Percentiles rank a stretch among this genome's conserved stretches.
phyloP scores from a whole-genome alignment of 2,797 vertebrate species.

The Bovichtus diacanthus region DNA sequence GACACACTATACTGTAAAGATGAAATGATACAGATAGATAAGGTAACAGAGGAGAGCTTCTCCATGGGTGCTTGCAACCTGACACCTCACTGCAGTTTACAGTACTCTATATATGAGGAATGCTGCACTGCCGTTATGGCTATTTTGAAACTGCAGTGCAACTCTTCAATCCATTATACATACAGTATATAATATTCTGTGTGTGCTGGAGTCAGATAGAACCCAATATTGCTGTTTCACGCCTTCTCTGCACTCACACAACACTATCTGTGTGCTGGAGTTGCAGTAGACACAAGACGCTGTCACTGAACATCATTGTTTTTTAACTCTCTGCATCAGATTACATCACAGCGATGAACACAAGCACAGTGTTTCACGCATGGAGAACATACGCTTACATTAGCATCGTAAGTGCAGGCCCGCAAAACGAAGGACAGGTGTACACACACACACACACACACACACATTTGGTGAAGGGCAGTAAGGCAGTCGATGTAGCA shows the following conservation, averaged over 20 bases:
- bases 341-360: constrained; percentile 36
- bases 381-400: constrained; percentile 29
- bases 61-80: constrained; percentile 44
- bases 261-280: neutral
- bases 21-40: constrained; percentile 18
- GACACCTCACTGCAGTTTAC: constrained; percentile 66
- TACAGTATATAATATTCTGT: neutral
- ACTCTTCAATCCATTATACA: constrained; percentile 33
- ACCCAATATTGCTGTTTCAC: constrained; percentile 32
- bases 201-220: neutral
- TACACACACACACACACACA: constrained; percentile 13
- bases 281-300: constrained; percentile 12
- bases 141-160: constrained; percentile 59
- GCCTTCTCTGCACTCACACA: constrained; percentile 19
- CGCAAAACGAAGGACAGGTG: constrained; percentile 31
- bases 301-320: neutral
- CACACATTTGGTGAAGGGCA: constrained; percentile 44
- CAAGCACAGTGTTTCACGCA: constrained; percentile 11
- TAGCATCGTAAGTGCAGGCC: constrained; percentile 36
- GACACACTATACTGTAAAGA: neutral
- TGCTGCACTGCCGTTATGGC: constrained; percentile 57
- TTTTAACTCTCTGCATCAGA: constrained; percentile 25
- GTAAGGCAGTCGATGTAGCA: constrained; percentile 41
- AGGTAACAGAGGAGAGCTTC: constrained; percentile 39
- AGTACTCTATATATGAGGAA: constrained; percentile 38